These are phyloP conservation scores for Poliocrania exsul DNA, from an alignment of 2,797 vertebrate species.

Conservation along the genomic window DNA sequence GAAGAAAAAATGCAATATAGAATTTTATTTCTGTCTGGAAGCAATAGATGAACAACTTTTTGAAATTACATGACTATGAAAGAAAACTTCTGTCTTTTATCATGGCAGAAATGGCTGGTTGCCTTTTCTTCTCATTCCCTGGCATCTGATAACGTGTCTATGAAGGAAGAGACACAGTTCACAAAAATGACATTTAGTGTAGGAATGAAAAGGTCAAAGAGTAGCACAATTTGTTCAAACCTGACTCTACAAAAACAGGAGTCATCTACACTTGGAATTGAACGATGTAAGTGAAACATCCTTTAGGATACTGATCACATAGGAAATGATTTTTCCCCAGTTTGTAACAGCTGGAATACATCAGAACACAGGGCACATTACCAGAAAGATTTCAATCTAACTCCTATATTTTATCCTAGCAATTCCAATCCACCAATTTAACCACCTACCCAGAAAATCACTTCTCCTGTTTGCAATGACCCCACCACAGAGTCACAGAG, in stretches of 20 bases:
- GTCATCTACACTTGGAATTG: neutral
- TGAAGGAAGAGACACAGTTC: neutral
- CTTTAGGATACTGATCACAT: neutral
- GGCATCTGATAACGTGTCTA: conserved; percentile 1
- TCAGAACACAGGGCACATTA: neutral
- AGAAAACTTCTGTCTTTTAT: conserved; percentile 54
- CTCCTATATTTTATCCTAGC: conserved; percentile 1
- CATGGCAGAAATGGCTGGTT: conserved; percentile 33
- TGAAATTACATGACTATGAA: conserved; percentile 14
- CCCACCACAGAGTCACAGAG: neutral
- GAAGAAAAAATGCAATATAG: conserved; percentile 7
- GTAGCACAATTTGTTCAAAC: neutral
- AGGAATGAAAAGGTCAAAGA: conserved; percentile 18
- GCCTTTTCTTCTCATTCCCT: neutral
- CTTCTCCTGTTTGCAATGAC: neutral
- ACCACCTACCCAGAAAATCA: conserved; percentile 9
- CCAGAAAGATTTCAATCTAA: conserved; percentile 25
- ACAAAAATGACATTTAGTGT: neutral
- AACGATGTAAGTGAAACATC: neutral
- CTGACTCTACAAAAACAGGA: conserved; percentile 19
- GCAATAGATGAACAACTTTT: conserved; percentile 43
- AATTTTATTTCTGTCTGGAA: conserved; percentile 54
- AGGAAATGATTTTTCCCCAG: neutral
- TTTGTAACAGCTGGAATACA: conserved; percentile 44
- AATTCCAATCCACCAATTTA: conserved; percentile 23